Conservation (phyloP, 1,140 invertebrate genomes). For the Brachionus rotundiformis region DNA sequence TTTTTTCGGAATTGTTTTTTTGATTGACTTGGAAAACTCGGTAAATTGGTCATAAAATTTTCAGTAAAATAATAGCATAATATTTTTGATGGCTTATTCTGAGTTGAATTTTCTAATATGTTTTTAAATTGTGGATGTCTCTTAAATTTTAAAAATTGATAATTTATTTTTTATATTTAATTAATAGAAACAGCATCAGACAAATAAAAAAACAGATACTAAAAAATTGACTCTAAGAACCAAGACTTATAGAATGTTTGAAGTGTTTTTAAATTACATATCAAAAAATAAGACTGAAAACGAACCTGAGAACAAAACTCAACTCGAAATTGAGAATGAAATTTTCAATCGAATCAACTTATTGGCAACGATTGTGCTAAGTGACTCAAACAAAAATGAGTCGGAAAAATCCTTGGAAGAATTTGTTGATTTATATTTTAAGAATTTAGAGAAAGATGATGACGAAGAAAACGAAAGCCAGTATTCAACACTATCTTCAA, state of each 20-base stretch:
- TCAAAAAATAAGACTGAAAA: background rate
- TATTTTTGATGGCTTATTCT: too few relatives aligned
- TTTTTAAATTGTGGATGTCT: too few relatives aligned
- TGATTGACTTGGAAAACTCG: too few relatives aligned
- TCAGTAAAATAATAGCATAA: too few relatives aligned
- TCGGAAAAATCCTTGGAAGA: constrained; percentile 15
- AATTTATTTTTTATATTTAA: background rate
- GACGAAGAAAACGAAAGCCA: constrained; percentile 16
- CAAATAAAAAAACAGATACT: background rate
- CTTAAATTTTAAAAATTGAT: background rate
- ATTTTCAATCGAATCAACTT: constrained; percentile 8
- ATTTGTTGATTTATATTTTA: constrained; percentile 30
- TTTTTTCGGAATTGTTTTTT: too few relatives aligned
- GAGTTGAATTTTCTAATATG: too few relatives aligned
- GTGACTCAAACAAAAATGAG: background rate
- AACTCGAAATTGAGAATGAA: constrained; percentile 21
- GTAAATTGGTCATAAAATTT: too few relatives aligned
- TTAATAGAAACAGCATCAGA: constrained; percentile 36
- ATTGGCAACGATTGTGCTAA: constrained; percentile 17
- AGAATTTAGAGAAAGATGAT: constrained; percentile 11
- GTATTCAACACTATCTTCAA: constrained; percentile 41
- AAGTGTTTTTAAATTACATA: constrained; percentile 30
- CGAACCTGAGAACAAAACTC: background rate
- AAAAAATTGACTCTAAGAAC: background rate
- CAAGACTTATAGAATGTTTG: background rate